Evolutionary conservation across 2,797 vertebrate genomes (phyloP), one percentile per base, ranked within the genome.

Genomic region (Anguilla pacifica): DNA sequence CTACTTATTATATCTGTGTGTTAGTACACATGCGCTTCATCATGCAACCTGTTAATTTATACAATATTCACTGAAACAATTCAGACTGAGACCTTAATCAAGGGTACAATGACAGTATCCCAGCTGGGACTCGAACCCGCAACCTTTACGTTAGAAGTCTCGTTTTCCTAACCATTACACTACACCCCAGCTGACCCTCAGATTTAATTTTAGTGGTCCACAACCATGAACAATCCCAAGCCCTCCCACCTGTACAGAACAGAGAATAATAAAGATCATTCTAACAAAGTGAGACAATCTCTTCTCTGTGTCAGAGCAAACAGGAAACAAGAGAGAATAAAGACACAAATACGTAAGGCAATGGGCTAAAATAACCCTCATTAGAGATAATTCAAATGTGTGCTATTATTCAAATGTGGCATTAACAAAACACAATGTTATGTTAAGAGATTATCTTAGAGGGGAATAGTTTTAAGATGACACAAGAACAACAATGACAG

Each of bases 371-470:
- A 49, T 81, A n/a, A 49, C 77, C 19, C 43, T 81, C 6, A 81
- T 51, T 81, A n/a, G 77, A 22, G 77, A 51, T n/a, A 19, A 81
- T 81, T 81, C 77, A 81, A 49, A 81, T 81, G 19, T 7, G 77
- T 6, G 22, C 25, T 25, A 81, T 25, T 43, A 11, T 25, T 46
- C 74, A 79, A 49, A 28, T 3, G 7, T 81, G 77, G 43, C 46
- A 77, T 74, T 74, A 74, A 74, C 15, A 11, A 39, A 13, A 11
- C 31, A 74, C 15, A 28, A 28, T 15, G 9, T 72, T 72, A 31
- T 72, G 1, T 77, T 61, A 39, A 74, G 13, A 28, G 9, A 51
- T 28, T 51, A 81, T 81, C 77, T 81, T 22, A 25, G n/a, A 19
- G 39, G 3, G 11, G 5, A 1, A 43, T 46, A 31, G 25, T 49